Evolutionary conservation across 1,140 invertebrate species (phyloP).

Genomic region (Oedothorax gibbosus): DNA sequence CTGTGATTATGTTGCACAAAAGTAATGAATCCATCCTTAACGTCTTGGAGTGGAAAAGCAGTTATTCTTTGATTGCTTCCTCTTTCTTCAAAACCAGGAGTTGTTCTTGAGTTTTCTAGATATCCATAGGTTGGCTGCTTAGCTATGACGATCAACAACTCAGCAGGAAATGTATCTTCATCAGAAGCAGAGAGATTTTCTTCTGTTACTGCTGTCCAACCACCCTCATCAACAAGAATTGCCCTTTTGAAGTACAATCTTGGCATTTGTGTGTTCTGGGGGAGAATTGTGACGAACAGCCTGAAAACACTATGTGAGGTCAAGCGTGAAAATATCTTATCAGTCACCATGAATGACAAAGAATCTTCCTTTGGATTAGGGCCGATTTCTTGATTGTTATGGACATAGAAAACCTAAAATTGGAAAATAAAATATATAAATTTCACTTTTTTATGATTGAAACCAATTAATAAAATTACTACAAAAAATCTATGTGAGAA

Average conservation of each 20-base stretch:
- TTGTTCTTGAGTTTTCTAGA: slow-evolving; percentile 62
- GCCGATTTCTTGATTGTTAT: slow-evolving; percentile 58
- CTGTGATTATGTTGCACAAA: slow-evolving; percentile 50
- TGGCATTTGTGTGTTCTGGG: slow-evolving; percentile 42
- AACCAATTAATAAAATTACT: not conserved
- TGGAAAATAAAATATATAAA: not conserved
- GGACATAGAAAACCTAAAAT: slow-evolving; percentile 46
- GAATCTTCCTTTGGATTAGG: slow-evolving; percentile 55
- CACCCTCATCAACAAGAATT: slow-evolving; percentile 57
- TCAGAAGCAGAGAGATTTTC: slow-evolving; percentile 51
- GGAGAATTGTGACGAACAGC: slow-evolving; percentile 46
- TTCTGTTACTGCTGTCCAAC: slow-evolving; percentile 23
- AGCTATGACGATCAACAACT: slow-evolving; percentile 65
- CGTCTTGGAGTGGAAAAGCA: slow-evolving; percentile 53
- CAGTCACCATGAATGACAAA: slow-evolving; percentile 50
- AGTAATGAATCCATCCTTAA: slow-evolving; percentile 49
- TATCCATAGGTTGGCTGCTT: slow-evolving; percentile 67
- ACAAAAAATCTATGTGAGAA: too few relatives aligned
- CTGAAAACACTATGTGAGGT: slow-evolving; percentile 30
- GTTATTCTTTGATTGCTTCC: slow-evolving; percentile 26
- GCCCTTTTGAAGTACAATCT: slow-evolving; percentile 50
- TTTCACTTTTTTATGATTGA: not conserved
- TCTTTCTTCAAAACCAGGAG: slow-evolving; percentile 44
- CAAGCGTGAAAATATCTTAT: slow-evolving; percentile 51
- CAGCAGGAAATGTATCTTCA: slow-evolving; percentile 49